Base-by-base conservation (phyloP, 2,888 invertebrate species). In the Pyrgus malvae region DNA sequence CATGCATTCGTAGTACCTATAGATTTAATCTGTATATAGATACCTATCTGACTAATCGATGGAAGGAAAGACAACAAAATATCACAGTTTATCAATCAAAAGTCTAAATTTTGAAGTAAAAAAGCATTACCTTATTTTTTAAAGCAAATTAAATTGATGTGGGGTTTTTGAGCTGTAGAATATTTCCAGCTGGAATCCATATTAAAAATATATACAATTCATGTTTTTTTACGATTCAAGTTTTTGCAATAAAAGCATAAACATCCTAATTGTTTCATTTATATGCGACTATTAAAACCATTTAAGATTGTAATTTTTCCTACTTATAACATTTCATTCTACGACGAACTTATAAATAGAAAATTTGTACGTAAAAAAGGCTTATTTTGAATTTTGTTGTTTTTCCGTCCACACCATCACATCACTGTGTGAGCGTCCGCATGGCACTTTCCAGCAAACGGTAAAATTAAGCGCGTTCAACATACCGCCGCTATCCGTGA, bases 391-490 rank as follows among this genome's bases (percentile, higher is more conserved):
- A 51, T 25, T 21, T 25, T 27, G 25, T 81, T 84, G 78, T 84
- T 80, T 74, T 71, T 66, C 67, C 76, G 77, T 78, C 70, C 64
- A 61, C 63, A 68, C 64, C 61, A 57, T 70, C 78, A 78, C 76
- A 69, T 78, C 83, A 86, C 86, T 74, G 81, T 85, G 89, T 88
- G 87, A 86, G 88, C 80, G 82, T 83, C 79, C 73, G 89, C 89
- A 88, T 88, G 88, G 81, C 88, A 87, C 89, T 88, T 90, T 89
- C n/a, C 90, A 90, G 90, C 90, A 88, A 78, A 90, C 90, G 60
- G 87, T 90, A 71, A 82, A 86, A 76, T 89, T 90, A 67, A 86
- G 84, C 66, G 85, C 81, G 65, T 85, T 90, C 63, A 84, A 85
- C 76, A 88, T 87, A 74, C 71, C 83, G 51, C 88, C 83, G 11